Evolutionary conservation across 2,888 invertebrate species (phyloP), one percentile per base, ranked within the genome.

Genomic region (Tinea pellionella): DNA sequence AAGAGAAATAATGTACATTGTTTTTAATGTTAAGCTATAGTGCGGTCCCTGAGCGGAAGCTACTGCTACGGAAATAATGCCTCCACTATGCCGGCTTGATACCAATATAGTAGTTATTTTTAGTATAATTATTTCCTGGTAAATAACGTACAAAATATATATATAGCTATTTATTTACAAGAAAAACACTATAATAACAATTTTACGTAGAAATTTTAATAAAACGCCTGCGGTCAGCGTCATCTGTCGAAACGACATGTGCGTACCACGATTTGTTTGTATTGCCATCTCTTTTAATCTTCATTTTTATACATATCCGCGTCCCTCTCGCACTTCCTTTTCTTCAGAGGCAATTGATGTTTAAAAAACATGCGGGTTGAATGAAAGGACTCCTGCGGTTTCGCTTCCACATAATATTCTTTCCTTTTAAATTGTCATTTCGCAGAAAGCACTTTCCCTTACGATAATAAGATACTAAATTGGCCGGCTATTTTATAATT

Each of bases 211-310:
- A 53, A 37, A 37, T 3, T 37, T 37, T 37, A 47, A 13, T 47
- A 47, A 18, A 16, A 47, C 47, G 63, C 69, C 69, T 76, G 81
- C 75, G 82, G 83, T 81, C 67, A 64, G 62, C 59, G 65, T 79
- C 85, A 84, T 83, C 84, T 86, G 86, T 80, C 80, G 74, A 71
- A 64, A 70, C 73, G 77, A 77, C 85, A 85, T 83, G 79, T 83
- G 61, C 64, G 69, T 62, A 71, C 67, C 72, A 74, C 80, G 86
- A 84, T 85, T 86, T 86, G 86, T 86, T 83, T 82, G 68, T 80
- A 73, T 74, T 63, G 51, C 64, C 60, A 2, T 70, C 79, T 66
- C 74, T 62, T 62, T 80, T 67, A 0, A 62, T 55, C 77, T 18
- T 13, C 19, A 0, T 9, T 9, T 1, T 9, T 18, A n/a, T 32